Base-by-base conservation (phyloP, 2,888 invertebrate genomes). In the Plemyria rubiginata region DNA sequence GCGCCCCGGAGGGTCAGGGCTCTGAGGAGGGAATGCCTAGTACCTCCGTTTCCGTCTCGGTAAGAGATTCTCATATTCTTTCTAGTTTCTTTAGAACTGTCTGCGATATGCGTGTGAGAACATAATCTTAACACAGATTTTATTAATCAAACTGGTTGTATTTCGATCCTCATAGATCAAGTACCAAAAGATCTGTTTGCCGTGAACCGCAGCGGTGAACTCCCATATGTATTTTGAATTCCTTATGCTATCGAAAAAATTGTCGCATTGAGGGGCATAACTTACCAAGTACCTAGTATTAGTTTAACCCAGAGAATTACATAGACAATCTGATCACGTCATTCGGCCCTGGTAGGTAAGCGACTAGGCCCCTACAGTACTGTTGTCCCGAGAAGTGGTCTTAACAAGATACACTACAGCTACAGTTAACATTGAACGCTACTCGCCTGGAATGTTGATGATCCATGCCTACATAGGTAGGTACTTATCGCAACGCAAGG, bases 21-120 rank as follows among this genome's bases (percentile, higher is more conserved):
- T 80, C 84, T 62, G 79, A 83, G 68, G 81, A 79, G 70, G 82
- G 80, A 66, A 87, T 85, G 67, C 81, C 88, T 70, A 83, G 84
- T 76, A 85, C 90, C 74, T 90, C 92, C 54, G 88, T 92, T 70
- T 87, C 92, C 68, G 92, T 90, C 77, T 92, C 92, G 92, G 92
- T 92, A 83, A 90, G 89, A 28, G 12, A 16, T 45, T 16, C 45
- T 16, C 45, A 16, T 16, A 4, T 16, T 16, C 45, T 45, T 8
- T 4, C 15, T 16, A 11, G 11, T 11, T 3, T 11, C 1, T 11
- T 38, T 38, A 38, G 15, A 15, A 16, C 45, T 16, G 45, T 45
- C 16, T 4, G 9, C 8, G 36, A 38, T 8, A 38, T 0, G 32
- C 32, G 8, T 8, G 36, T 38, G 7, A 9, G 36, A 9, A 16